Evolutionary conservation across 2,888 invertebrate genomes (phyloP), one percentile per base, ranked within the genome.

Genomic region (Limnephilus lunatus): DNA sequence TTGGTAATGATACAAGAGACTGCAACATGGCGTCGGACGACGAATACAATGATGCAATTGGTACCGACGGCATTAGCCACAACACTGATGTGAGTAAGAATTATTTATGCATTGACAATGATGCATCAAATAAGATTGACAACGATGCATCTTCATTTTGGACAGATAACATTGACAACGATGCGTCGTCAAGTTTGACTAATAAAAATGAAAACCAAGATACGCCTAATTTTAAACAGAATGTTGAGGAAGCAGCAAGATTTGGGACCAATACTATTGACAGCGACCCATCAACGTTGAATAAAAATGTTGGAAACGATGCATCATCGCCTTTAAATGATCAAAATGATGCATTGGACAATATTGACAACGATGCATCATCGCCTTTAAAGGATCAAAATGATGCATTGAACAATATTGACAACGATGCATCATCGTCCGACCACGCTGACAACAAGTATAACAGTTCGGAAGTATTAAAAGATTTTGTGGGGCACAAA

Each of bases 381-480:
- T 25, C 32, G 15, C n/a, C n/a, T n/a, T n/a, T n/a, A n/a, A n/a
- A n/a, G n/a, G n/a, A n/a, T n/a, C n/a, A n/a, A n/a, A n/a, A n/a
- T n/a, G n/a, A n/a, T n/a, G n/a, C n/a, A n/a, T n/a, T n/a, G 19
- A 25, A 68, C 25, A 25, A 68, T 68, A 68, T 68, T 68, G 68
- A 25, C 83, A 35, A 83, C 32, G 4, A 83, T 35, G 35, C 32
- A 15, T 35, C 25, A 85, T 25, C 32, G 15, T 39, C 85, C 19
- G 35, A 35, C 32, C 9, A 85, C 25, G 39, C 35, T 85, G 85
- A 39, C 25, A 39, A 85, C 19, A 85, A 85, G 39, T 85, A 85
- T 85, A 11, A 85, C 39, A 35, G 85, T 39, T 39, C 85, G 85
- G 85, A 85, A 25, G 39, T 85, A 11, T 31, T 85, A 11, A 85